phyloP scores from a whole-genome alignment of 2,888 invertebrate species.

The Tillus elongatus region DNA sequence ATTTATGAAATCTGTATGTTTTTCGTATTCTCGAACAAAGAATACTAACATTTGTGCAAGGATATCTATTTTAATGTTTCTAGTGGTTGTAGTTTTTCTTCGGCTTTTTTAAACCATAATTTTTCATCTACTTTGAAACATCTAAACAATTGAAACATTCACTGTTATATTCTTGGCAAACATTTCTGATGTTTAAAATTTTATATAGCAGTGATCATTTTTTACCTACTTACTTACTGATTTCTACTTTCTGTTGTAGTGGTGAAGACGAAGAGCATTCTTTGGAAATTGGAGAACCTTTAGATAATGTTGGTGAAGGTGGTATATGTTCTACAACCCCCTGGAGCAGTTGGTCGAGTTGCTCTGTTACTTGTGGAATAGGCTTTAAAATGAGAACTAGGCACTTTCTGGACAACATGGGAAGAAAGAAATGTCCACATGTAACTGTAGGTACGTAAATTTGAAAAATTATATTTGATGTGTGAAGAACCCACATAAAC shows the following conservation, averaged over 20 bases:
- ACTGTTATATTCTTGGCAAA: background rate
- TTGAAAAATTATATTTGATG: background rate
- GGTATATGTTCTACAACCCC: constrained; percentile 58
- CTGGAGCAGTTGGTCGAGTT: constrained; percentile 79
- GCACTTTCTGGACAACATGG: constrained; percentile 64
- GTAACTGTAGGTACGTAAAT: constrained; percentile 48
- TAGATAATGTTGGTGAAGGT: constrained; percentile 29
- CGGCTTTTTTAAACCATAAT: too few species aligned
- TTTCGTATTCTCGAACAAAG: too few species aligned
- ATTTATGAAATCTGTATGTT: too few species aligned
- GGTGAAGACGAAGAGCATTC: constrained; percentile 26
- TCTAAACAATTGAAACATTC: constrained; percentile 14
- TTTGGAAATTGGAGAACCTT: constrained; percentile 26
- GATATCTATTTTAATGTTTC: too few species aligned
- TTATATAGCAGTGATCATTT: background rate
- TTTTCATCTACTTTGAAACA: background rate
- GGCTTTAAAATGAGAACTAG: constrained; percentile 69
- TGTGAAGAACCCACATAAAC: background rate
- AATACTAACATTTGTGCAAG: too few species aligned
- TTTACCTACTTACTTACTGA: background rate
- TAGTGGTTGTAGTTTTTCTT: too few species aligned
- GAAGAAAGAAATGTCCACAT: constrained; percentile 72
- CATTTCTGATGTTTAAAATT: background rate
- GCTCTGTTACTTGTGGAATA: constrained; percentile 76
- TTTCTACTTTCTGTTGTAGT: constrained; percentile 10